A percentile compares a stretch with the other conserved stretches of the same genome.
phyloP scores from a whole-genome alignment of 2,797 vertebrate genomes.

The Danio albolineatus region DNA sequence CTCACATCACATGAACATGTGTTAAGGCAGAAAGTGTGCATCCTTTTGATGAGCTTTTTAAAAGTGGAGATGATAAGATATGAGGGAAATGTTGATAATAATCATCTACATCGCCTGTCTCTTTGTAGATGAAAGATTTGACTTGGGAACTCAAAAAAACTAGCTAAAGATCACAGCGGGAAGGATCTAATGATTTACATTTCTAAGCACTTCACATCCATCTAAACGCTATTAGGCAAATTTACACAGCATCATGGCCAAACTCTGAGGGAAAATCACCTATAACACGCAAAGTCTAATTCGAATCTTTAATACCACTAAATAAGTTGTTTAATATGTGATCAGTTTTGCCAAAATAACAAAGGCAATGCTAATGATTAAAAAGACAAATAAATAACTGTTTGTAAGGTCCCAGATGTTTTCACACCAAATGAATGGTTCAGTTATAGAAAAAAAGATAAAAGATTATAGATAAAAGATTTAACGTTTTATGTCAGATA shows the following conservation, averaged over 20 bases:
- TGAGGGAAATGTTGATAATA: not conserved
- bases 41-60: constrained; percentile 27
- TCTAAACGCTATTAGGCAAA: not conserved
- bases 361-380: not conserved
- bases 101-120: not conserved
- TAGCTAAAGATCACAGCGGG: not conserved
- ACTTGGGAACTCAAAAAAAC: not conserved
- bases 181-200: constrained; percentile 1
- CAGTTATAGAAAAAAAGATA: too few relatives aligned
- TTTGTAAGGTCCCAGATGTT: not conserved
- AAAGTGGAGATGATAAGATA: not conserved
- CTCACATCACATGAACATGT: not conserved
- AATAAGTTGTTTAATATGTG: not conserved
- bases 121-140: constrained; percentile 8
- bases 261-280: not conserved
- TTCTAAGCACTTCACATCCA: not conserved
- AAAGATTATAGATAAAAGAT: too few relatives aligned
- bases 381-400: not conserved
- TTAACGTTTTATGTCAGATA: too few relatives aligned
- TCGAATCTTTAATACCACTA: not conserved
- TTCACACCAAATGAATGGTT: not conserved
- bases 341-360: not conserved
- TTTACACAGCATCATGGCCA: not conserved
- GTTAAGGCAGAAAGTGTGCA: not conserved
- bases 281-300: not conserved